Conservation (phyloP, 2,888 invertebrate genomes). For the Tenthredo scrophulariae region DNA sequence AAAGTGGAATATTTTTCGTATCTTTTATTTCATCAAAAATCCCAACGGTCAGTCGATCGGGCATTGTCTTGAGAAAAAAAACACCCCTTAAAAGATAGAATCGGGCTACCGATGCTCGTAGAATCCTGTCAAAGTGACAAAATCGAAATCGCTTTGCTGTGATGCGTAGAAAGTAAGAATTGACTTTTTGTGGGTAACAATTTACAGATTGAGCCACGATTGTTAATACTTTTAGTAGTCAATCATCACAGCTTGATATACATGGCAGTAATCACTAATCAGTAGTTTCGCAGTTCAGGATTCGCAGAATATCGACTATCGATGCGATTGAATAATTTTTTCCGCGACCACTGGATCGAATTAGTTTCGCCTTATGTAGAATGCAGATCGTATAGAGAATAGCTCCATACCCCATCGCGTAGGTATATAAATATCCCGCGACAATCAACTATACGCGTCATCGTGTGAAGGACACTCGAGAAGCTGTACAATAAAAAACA, state of each 20-base stretch:
- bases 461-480: background rate
- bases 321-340: background rate
- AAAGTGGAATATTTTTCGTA: no score
- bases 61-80: no score
- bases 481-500: background rate
- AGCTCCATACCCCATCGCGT: background rate
- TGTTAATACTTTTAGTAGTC: background rate
- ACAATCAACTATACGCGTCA: background rate
- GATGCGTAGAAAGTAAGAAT: no score
- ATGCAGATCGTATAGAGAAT: background rate
- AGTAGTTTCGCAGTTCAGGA: background rate
- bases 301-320: background rate
- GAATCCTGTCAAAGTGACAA: no score
- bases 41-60: no score
- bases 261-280: background rate
- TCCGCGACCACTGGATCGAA: no score
- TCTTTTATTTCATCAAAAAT: no score
- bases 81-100: no score
- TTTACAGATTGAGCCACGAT: background rate
- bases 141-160: no score
- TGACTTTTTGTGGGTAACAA: background rate
- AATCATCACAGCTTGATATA: background rate
- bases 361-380: background rate
- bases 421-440: conserved; percentile 1
- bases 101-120: no score